phyloP scores from a whole-genome alignment of 2,888 invertebrate genomes.

The Molorchus minor region DNA sequence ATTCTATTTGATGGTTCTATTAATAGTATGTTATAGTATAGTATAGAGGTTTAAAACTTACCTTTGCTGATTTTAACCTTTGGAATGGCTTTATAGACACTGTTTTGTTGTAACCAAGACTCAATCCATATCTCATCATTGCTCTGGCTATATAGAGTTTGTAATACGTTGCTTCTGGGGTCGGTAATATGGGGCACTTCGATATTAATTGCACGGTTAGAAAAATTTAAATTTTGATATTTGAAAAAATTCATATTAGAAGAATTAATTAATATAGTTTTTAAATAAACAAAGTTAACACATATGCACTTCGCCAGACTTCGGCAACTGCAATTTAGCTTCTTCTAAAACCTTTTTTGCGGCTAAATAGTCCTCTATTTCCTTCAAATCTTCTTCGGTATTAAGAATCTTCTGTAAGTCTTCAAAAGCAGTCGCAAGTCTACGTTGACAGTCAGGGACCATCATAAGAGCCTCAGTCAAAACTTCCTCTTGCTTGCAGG shows the following conservation, averaged over 20 bases:
- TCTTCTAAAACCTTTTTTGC: slow-evolving; percentile 76
- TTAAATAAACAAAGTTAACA: slow-evolving; percentile 37
- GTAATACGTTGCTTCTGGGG: slow-evolving; percentile 38
- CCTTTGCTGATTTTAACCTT: slow-evolving; percentile 50
- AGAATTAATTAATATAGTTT: slow-evolving; percentile 15
- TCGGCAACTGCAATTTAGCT: slow-evolving; percentile 69
- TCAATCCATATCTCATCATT: slow-evolving; percentile 60
- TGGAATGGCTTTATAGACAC: slow-evolving; percentile 46
- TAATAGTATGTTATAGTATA: too few relatives aligned
- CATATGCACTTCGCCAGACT: slow-evolving; percentile 55
- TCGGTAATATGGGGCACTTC: slow-evolving; percentile 39
- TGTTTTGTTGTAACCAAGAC: slow-evolving; percentile 57
- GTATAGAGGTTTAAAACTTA: slow-evolving; percentile 20
- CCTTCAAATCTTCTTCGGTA: slow-evolving; percentile 80
- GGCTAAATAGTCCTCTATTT: slow-evolving; percentile 73
- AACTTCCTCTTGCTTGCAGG: slow-evolving; percentile 87
- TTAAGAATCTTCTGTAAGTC: slow-evolving; percentile 79
- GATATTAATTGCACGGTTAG: slow-evolving; percentile 36
- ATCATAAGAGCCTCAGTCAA: slow-evolving; percentile 90
- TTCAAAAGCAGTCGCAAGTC: slow-evolving; percentile 77
- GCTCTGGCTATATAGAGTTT: slow-evolving; percentile 48
- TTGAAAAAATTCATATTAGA: slow-evolving; percentile 43
- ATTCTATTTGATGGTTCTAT: too few relatives aligned
- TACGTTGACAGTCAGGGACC: slow-evolving; percentile 89
- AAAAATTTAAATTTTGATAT: slow-evolving; percentile 42